Evolutionary conservation across 53 echinoderm and acorn worm genomes (phyloP), one percentile per base, ranked within the genome.

Genomic region (Henricia sp.): DNA sequence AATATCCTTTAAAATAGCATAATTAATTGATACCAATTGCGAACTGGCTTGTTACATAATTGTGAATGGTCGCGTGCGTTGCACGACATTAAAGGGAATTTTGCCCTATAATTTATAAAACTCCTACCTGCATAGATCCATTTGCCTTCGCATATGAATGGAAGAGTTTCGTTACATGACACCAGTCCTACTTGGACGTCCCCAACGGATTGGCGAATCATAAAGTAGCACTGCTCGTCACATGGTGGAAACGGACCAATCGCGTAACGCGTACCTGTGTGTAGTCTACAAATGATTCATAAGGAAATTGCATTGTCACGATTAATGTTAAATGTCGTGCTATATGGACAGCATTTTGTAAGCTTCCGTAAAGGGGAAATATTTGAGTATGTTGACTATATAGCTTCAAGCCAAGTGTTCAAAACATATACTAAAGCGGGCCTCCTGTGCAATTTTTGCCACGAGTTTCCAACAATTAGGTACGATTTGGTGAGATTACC

Each of bases 191-290:
- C 32, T 53, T 55, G 33, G 12, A 3, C 23, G 9, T 16, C 37
- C 32, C 35, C 55, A 6, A 32, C 32, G 8, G 0, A 0, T 74
- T 21, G 37, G 10, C 74, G 54, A 56, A 56, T 74, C 20, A 74
- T 32, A 53, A 74, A 74, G 38, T 74, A 74, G 55, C 74, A 74
- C 29, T 36, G 74, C 20, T 35, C 54, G 34, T 4, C 36, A 55
- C 74, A 74, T 36, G 74, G 74, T 37, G 74, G 74, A 51, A 74
- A 74, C 25, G 74, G 74, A 37, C 74, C 74, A 54, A 74, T 74
- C 36, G 74, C 74, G 16, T 55, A 56, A 0, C 38, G 20, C 54
- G 23, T 55, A 2, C 24, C 36, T 12, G 53, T 37, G 2, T 26
- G 2, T 19, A 74, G 35, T 20, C 74, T 74, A 10, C 3, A 16